A percentile compares a stretch with the other conserved stretches of the same genome.
These are phyloP conservation scores for Lepeophtheirus nordmannii DNA, from an alignment of 2,888 invertebrate species.

Conservation along the genomic window DNA sequence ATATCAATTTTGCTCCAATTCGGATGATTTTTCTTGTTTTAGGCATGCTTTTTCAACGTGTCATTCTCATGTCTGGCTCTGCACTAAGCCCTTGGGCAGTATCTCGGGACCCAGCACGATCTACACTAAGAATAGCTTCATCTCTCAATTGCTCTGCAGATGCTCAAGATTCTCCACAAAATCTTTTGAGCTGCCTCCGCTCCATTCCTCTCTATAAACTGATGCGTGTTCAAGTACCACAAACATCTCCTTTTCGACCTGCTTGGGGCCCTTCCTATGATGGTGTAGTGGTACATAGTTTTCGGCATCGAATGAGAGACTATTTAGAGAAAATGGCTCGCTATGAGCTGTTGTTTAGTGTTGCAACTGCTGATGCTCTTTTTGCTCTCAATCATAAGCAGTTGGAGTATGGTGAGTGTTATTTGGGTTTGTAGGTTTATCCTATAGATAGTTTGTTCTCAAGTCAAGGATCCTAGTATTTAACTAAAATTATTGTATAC, in stretches of 20 bases:
- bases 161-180: background rate
- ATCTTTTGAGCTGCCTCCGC: conserved; percentile 12
- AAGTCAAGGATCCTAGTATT: too few relatives aligned
- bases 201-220: conserved; percentile 16
- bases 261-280: conserved; percentile 86
- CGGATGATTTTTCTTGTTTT: background rate
- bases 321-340: conserved; percentile 23
- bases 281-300: conserved; percentile 44
- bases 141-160: conserved; percentile 17
- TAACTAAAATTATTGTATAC: too few relatives aligned
- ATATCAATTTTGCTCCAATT: too few relatives aligned
- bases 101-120: conserved; percentile 47
- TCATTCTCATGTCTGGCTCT: conserved; percentile 58
- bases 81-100: conserved; percentile 60
- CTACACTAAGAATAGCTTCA: conserved; percentile 2
- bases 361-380: conserved; percentile 44
- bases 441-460: too few relatives aligned
- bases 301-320: conserved; percentile 18
- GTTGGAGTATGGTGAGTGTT: conserved; percentile 28
- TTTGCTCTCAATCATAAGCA: conserved; percentile 28
- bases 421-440: too few relatives aligned
- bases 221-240: conserved; percentile 6
- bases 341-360: conserved; percentile 70
- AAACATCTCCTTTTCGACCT: conserved; percentile 25
- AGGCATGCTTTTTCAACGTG: conserved; percentile 54